These are phyloP conservation scores for Leucophora obtusa DNA, from an alignment of 2,888 invertebrate species.

Conservation along the genomic window DNA sequence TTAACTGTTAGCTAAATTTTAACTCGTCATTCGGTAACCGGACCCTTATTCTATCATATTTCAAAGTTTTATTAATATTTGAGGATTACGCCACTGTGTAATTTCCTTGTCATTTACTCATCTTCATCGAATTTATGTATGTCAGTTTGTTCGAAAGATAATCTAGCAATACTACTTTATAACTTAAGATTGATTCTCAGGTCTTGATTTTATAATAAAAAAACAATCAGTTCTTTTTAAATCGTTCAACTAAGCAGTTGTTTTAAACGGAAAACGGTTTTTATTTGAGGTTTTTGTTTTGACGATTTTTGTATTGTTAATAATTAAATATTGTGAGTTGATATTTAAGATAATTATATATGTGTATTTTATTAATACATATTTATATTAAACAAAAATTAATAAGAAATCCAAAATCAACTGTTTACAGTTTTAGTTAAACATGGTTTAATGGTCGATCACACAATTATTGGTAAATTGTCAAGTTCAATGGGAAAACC, in stretches of 20 bases:
- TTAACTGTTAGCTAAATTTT: too few relatives aligned
- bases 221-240: constrained; percentile 50
- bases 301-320: background rate
- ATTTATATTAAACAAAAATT: background rate
- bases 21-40: too few relatives aligned
- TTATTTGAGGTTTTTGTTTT: background rate
- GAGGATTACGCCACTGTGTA: too few relatives aligned
- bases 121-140: too few relatives aligned
- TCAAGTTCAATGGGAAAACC: constrained; percentile 56
- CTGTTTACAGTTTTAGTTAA: background rate
- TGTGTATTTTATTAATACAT: background rate
- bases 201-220: background rate
- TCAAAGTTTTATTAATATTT: too few relatives aligned
- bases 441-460: background rate
- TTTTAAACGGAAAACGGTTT: background rate
- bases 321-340: background rate
- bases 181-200: constrained; percentile 27
- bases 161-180: background rate
- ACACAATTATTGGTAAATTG: background rate
- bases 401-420: background rate
- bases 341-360: background rate
- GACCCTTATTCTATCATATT: too few relatives aligned
- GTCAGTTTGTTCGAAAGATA: too few relatives aligned
- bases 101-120: too few relatives aligned
- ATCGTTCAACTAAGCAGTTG: constrained; percentile 48